Evolutionary conservation across 2,888 invertebrate species (phyloP).

Genomic region (Periphyllus acericola): DNA sequence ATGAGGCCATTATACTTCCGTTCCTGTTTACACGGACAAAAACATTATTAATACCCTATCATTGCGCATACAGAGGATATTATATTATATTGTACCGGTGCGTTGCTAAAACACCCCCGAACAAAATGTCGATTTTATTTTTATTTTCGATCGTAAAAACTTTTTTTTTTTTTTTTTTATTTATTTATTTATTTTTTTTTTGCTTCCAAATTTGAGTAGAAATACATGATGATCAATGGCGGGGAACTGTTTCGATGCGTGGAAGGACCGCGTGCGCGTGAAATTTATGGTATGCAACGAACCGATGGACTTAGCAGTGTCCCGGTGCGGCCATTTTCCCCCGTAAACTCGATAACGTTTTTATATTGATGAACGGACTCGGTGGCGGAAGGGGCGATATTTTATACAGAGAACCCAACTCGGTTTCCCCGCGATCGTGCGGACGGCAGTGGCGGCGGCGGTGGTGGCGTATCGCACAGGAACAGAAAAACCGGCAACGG

Average conservation of each 20-base stretch:
- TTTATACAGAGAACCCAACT: constrained; percentile 53
- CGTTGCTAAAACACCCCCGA: not conserved
- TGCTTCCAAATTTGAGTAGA: not conserved
- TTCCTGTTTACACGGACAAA: not conserved
- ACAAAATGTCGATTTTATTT: constrained; percentile 42
- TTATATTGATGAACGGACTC: constrained; percentile 60
- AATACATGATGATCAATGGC: constrained; percentile 30
- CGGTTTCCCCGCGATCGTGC: constrained; percentile 9
- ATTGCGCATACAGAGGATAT: not conserved
- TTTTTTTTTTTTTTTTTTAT: not conserved
- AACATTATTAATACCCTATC: not conserved
- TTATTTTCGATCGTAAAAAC: constrained; percentile 36
- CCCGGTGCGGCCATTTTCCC: constrained; percentile 60
- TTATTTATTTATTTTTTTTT: not conserved
- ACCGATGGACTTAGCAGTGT: constrained; percentile 60
- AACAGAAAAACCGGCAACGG: constrained; percentile 53
- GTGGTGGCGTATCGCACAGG: constrained; percentile 45
- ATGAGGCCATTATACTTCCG: not conserved
- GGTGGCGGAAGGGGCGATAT: constrained; percentile 47
- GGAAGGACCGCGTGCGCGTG: constrained; percentile 11
- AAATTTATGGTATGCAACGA: constrained; percentile 59
- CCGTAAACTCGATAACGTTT: constrained; percentile 60
- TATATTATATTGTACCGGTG: not conserved
- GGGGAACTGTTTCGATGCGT: constrained; percentile 35
- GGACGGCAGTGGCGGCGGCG: constrained; percentile 9